Conservation (phyloP, 2,888 invertebrate species). For the Enchytraeus crypticus region DNA sequence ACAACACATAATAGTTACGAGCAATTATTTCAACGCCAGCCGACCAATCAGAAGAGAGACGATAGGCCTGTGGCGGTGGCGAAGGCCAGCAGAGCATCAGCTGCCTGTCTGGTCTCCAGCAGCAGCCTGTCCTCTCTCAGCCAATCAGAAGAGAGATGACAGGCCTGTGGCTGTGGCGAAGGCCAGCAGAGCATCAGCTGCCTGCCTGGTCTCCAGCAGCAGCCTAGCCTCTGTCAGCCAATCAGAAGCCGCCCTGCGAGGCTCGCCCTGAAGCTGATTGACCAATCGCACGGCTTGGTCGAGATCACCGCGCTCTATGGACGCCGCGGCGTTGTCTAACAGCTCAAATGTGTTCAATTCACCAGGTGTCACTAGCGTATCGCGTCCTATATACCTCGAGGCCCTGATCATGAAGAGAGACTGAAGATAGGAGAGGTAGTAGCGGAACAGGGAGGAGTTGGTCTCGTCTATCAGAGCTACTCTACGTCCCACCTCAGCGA, state of each 20-base stretch:
- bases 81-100: conserved; percentile 71
- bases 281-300: conserved; percentile 71
- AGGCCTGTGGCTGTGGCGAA: conserved; percentile 45
- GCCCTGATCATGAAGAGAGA: conserved; percentile 60
- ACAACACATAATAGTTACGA: too few relatives aligned
- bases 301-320: conserved; percentile 78
- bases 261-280: conserved; percentile 77
- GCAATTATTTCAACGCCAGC: too few relatives aligned
- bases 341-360: conserved; percentile 69
- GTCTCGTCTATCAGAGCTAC: conserved; percentile 77
- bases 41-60: conserved; percentile 9
- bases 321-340: conserved; percentile 72
- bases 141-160: conserved; percentile 21
- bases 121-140: conserved; percentile 70
- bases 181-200: conserved; percentile 77
- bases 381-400: conserved; percentile 49
- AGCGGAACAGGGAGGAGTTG: conserved; percentile 68
- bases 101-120: conserved; percentile 81
- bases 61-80: conserved; percentile 43
- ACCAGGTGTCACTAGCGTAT: conserved; percentile 31
- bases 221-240: conserved; percentile 79
- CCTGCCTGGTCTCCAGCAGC: conserved; percentile 78
- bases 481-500: conserved; percentile 62
- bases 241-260: conserved; percentile 69
- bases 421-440: conserved; percentile 79